phyloP scores from a whole-genome alignment of 1,140 invertebrate genomes.

The Ceratoteleas bidentatus region DNA sequence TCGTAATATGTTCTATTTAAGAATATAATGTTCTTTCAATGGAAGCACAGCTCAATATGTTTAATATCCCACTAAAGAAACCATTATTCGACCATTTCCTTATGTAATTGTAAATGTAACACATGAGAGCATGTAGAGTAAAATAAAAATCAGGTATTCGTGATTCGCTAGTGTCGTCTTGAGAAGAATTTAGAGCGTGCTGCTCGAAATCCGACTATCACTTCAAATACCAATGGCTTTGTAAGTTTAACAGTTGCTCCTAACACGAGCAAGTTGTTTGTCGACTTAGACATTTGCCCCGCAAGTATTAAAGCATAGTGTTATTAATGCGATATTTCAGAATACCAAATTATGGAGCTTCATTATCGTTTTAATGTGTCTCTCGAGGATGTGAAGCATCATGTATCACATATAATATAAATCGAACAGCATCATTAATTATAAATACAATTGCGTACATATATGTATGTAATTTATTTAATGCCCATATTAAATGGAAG shows the following conservation, averaged over 20 bases:
- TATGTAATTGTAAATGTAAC: slow-evolving; percentile 40
- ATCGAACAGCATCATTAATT: neutral
- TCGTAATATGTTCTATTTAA: no score
- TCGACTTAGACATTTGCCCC: slow-evolving; percentile 46
- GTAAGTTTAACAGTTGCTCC: slow-evolving; percentile 50
- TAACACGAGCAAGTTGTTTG: slow-evolving; percentile 60
- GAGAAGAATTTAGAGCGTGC: slow-evolving; percentile 60
- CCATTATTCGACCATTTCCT: slow-evolving; percentile 44
- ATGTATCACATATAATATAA: neutral
- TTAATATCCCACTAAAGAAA: slow-evolving; percentile 59
- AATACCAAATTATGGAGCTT: slow-evolving; percentile 30
- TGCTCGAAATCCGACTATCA: slow-evolving; percentile 35
- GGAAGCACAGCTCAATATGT: slow-evolving; percentile 66
- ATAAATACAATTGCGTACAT: neutral
- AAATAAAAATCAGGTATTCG: slow-evolving; percentile 50
- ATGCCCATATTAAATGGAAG: no score
- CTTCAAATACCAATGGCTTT: slow-evolving; percentile 47
- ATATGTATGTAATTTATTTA: neutral
- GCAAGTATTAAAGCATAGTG: slow-evolving; percentile 15
- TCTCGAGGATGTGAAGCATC: slow-evolving; percentile 20
- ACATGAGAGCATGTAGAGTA: slow-evolving; percentile 13
- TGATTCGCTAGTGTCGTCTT: slow-evolving; percentile 45
- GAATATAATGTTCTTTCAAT: no score
- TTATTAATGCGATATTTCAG: slow-evolving; percentile 41
- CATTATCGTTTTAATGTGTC: slow-evolving; percentile 43